Conservation (phyloP, 2,888 invertebrate species). For the Penaeus monodon region DNA sequence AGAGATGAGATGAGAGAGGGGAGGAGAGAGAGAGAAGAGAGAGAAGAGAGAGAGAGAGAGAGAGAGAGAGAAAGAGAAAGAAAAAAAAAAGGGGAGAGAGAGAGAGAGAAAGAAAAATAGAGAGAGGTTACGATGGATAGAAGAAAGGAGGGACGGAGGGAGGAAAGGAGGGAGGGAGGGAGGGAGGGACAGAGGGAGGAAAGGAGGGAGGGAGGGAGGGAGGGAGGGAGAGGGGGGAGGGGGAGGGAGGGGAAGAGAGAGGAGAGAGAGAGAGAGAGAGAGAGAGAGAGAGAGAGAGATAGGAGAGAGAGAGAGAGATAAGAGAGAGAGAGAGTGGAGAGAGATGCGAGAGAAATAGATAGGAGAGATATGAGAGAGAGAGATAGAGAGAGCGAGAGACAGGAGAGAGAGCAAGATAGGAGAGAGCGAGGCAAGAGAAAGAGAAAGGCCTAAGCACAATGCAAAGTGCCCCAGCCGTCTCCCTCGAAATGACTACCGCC, state of each 20-base stretch:
- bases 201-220: background rate
- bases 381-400: rapidly evolving
- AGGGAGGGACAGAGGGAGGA: no score
- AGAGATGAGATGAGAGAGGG: no score
- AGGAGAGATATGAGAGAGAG: rapidly evolving
- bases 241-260: background rate
- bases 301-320: no score
- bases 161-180: background rate
- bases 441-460: no score
- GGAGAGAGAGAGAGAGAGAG: no score
- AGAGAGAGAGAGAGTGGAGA: background rate
- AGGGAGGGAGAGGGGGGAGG: background rate
- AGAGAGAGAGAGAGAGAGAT: no score
- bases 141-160: background rate
- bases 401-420: no score
- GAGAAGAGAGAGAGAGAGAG: background rate
- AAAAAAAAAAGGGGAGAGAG: background rate
- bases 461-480: no score
- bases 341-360: background rate
- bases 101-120: background rate
- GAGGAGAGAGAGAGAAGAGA: background rate
- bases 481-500: background rate
- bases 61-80: background rate
- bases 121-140: background rate
- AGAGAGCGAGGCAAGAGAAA: no score